Percentiles rank a stretch among this genome's conserved stretches.
Evolutionary conservation across 2,888 invertebrate genomes (phyloP).

Genomic region (Synergus itoensis): DNA sequence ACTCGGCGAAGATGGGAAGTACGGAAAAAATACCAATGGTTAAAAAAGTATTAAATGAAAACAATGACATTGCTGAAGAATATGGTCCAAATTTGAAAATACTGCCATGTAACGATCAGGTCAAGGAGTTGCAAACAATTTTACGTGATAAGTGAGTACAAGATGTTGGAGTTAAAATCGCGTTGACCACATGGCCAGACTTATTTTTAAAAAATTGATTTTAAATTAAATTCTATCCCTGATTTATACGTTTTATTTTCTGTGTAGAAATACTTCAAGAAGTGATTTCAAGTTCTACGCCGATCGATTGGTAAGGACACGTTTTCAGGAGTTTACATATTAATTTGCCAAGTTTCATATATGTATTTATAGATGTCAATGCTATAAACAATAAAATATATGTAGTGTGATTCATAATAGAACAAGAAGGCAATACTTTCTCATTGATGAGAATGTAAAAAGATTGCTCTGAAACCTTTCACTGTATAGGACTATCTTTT

Average conservation of each 20-base stretch:
- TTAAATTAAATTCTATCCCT: neutral
- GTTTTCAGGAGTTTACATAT: constrained; percentile 44
- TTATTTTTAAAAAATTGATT: neutral
- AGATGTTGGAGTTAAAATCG: constrained; percentile 44
- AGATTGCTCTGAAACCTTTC: too few species aligned
- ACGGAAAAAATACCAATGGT: constrained; percentile 58
- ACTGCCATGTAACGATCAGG: constrained; percentile 87
- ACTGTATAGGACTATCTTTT: too few species aligned
- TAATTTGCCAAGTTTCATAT: constrained; percentile 41
- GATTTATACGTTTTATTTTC: constrained; percentile 15
- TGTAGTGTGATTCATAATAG: too few species aligned
- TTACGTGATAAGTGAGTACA: constrained; percentile 88
- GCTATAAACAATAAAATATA: too few species aligned
- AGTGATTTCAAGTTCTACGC: constrained; percentile 99
- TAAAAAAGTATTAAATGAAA: constrained; percentile 59
- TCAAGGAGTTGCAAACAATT: constrained; percentile 91
- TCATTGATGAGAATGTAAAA: too few species aligned
- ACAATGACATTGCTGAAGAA: constrained; percentile 79
- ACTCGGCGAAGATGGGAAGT: constrained; percentile 62
- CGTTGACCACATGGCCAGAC: constrained; percentile 6
- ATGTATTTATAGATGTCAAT: neutral
- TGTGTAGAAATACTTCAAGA: constrained; percentile 89
- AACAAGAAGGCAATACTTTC: too few species aligned
- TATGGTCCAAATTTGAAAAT: constrained; percentile 86
- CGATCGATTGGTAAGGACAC: constrained; percentile 87